Evolutionary conservation across 2,113 vertebrate genomes (phyloP).

Genomic region (Rattus norvegicus): GRCr8 NC_086021.1:184059001-184059500

Average conservation of each 20-base stretch:
- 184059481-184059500: not conserved
- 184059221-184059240: not conserved
- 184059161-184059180: not conserved
- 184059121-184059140: rapidly evolving
- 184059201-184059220: rapidly evolving
- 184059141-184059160: not conserved
- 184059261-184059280: conserved; percentile 4
- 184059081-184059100: rapidly evolving
- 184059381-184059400: conserved; percentile 74
- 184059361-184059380: conserved; percentile 52
- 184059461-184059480: conserved; percentile 57
- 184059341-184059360: conserved; percentile 70
- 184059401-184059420: conserved; percentile 7
- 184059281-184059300: conserved; percentile 13
- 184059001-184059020: not conserved
- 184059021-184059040: not conserved
- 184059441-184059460: conserved; percentile 37
- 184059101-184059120: not conserved
- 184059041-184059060: not conserved
- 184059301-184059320: conserved; percentile 14
- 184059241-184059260: conserved; percentile 21
- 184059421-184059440: not conserved
- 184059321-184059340: conserved; percentile 55
- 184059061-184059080: not conserved
- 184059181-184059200: not conserved